phyloP scores from a whole-genome alignment of 1,140 invertebrate genomes.

The Drosophila burlai region DNA sequence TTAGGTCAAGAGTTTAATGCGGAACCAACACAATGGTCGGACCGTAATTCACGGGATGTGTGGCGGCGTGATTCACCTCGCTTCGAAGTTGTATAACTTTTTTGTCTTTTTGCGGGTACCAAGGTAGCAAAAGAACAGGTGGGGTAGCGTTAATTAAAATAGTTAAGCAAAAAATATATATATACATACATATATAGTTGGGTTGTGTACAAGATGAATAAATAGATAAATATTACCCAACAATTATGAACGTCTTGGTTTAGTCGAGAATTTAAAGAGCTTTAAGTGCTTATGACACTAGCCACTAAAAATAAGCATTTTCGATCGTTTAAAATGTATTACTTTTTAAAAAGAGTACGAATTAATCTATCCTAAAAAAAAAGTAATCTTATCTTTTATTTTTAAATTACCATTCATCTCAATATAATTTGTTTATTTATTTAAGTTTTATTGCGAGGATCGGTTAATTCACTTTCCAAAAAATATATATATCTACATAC shows the following conservation, averaged over 20 bases:
- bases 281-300: too few relatives aligned
- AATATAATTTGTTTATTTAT: background rate
- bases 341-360: too few relatives aligned
- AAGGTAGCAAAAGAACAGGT: conserved; percentile 24
- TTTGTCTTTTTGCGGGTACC: conserved; percentile 9
- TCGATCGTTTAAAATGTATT: too few relatives aligned
- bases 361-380: too few relatives aligned
- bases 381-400: too few relatives aligned
- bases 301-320: too few relatives aligned
- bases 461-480: background rate
- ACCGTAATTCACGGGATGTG: conserved; percentile 23
- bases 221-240: conserved; percentile 10
- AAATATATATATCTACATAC: background rate
- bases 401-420: too few relatives aligned
- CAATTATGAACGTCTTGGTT: background rate
- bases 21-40: conserved; percentile 46
- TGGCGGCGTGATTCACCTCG: conserved; percentile 30
- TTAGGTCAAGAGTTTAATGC: conserved; percentile 50
- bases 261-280: background rate
- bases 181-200: background rate
- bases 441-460: background rate
- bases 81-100: conserved; percentile 18
- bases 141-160: conserved; percentile 25
- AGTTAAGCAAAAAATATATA: background rate
- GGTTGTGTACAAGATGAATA: background rate